These are phyloP conservation scores for Phainopepla nitens DNA, from an alignment of 2,113 vertebrate genomes.

Conservation along the genomic window DNA sequence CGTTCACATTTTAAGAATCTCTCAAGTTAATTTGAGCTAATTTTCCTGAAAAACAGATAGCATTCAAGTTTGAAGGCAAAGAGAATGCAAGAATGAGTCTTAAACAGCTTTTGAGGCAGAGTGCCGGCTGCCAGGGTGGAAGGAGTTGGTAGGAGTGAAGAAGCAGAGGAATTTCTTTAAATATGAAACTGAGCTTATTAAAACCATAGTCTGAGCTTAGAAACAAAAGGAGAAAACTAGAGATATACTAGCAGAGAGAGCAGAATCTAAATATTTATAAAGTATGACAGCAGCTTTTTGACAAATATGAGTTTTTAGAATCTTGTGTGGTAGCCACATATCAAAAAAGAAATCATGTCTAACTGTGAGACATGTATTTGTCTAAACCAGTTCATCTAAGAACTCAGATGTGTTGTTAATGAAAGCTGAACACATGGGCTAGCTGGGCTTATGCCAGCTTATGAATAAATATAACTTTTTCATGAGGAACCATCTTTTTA, in stretches of 20 bases:
- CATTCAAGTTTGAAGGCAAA: not conserved
- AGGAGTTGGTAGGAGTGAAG: not conserved
- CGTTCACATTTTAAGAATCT: not conserved
- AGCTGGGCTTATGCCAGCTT: constrained; percentile 30
- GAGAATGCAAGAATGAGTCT: not conserved
- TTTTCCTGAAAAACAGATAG: not conserved
- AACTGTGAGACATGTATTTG: not conserved
- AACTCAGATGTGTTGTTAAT: constrained; percentile 35
- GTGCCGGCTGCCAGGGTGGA: not conserved
- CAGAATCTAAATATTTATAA: constrained; percentile 32
- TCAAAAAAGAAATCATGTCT: not conserved
- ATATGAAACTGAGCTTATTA: not conserved
- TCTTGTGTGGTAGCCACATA: constrained; percentile 6
- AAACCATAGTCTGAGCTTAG: not conserved
- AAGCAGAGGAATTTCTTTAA: not conserved
- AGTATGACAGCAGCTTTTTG: constrained; percentile 3
- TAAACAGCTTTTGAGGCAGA: not conserved
- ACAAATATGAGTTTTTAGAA: not conserved
- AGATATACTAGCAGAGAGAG: not conserved
- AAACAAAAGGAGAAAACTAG: not conserved
- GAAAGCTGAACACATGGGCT: constrained; percentile 42
- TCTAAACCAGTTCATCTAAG: constrained; percentile 27
- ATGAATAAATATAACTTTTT: constrained; percentile 55
- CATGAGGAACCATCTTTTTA: constrained; percentile 29
- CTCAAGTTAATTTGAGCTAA: not conserved